Conservation (phyloP, 64 coral and sea anemone genomes). For the Porites lutea region DNA sequence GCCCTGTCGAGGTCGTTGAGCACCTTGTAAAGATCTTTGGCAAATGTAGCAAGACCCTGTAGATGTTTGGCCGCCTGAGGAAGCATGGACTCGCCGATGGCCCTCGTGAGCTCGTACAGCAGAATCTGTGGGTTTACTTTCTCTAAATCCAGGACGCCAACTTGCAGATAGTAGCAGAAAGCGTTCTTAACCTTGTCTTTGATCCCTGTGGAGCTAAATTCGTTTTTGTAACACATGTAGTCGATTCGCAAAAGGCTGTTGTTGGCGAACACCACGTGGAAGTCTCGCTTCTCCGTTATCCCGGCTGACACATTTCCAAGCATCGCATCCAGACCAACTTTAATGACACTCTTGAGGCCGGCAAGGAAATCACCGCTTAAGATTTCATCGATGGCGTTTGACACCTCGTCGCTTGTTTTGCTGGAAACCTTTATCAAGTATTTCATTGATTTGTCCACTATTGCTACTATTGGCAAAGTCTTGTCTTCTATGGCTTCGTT, state of each 20-base stretch:
- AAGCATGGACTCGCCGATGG: constrained; percentile 25
- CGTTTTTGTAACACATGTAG: constrained; percentile 51
- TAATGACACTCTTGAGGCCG: constrained; percentile 17
- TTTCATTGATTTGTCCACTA: constrained; percentile 25
- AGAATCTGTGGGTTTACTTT: constrained; percentile 33
- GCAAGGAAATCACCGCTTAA: constrained; percentile 20
- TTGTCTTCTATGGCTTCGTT: constrained; percentile 18
- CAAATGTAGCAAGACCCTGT: neutral
- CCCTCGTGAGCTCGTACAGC: constrained; percentile 37
- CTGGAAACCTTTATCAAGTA: neutral
- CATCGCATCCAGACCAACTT: constrained; percentile 12
- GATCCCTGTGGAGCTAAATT: constrained; percentile 18
- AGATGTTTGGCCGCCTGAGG: neutral
- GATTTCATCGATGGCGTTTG: neutral
- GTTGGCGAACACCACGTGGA: constrained; percentile 28
- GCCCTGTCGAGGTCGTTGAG: neutral
- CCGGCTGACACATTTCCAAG: constrained; percentile 34
- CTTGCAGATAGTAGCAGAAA: constrained; percentile 39
- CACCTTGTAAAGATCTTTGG: constrained; percentile 6
- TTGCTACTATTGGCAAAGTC: constrained; percentile 36
- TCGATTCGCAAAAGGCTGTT: constrained; percentile 62
- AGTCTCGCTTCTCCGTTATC: constrained; percentile 9
- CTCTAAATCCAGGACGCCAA: constrained; percentile 37
- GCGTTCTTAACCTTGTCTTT: constrained; percentile 1
- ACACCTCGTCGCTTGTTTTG: neutral